Evolutionary conservation across 2,797 vertebrate genomes (phyloP).

Genomic region (Halcyon smyrnensis): DNA sequence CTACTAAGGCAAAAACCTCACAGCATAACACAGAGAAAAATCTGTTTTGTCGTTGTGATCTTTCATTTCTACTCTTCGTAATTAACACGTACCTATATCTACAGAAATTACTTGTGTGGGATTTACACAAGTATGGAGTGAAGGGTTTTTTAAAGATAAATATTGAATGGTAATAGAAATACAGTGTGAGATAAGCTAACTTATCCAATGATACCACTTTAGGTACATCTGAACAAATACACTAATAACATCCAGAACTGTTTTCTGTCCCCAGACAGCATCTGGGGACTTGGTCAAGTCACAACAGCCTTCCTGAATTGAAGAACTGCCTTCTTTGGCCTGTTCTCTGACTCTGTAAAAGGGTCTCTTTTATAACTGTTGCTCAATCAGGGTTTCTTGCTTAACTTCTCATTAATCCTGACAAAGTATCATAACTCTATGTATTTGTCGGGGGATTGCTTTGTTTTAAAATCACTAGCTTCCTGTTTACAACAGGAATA

Average conservation of each 20-base stretch:
- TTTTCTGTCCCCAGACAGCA: not conserved
- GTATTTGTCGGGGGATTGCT: not conserved
- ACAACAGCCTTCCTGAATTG: not conserved
- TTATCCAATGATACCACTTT: not conserved
- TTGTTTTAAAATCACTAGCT: not conserved
- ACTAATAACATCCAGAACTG: not conserved
- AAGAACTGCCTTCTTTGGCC: not conserved
- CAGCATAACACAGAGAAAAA: not conserved
- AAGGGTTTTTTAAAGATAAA: not conserved
- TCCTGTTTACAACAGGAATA: not conserved
- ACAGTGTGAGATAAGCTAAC: not conserved
- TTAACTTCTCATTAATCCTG: not conserved
- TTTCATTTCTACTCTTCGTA: not conserved
- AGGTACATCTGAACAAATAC: not conserved
- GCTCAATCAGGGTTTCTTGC: not conserved
- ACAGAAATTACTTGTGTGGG: not conserved
- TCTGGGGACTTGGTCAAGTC: not conserved
- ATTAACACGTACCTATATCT: not conserved
- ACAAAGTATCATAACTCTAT: not conserved
- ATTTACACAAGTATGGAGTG: not conserved
- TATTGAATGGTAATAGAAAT: not conserved
- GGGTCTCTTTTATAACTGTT: not conserved
- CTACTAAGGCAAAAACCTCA: not conserved
- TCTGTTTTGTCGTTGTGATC: not conserved
- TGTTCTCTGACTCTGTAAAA: not conserved